These are phyloP conservation scores for Siderastrea siderea DNA, from an alignment of 92 coral and sea anemone species.

Conservation along the genomic window DNA sequence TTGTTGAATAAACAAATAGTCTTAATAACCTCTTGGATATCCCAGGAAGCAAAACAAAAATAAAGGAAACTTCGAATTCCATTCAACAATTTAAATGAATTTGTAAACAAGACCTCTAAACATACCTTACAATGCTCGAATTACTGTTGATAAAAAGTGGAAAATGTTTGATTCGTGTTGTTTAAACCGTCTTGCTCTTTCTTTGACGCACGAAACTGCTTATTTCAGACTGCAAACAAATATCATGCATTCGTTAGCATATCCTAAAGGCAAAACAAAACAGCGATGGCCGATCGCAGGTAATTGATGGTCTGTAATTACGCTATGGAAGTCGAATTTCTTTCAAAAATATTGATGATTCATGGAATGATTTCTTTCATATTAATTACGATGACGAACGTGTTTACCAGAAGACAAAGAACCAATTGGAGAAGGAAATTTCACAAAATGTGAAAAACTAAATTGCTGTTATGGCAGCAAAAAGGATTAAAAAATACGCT, in stretches of 20 bases:
- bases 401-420: neutral
- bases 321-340: neutral
- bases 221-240: neutral
- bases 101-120: neutral
- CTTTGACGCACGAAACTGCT: neutral
- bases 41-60: neutral
- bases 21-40: neutral
- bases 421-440: constrained; percentile 23
- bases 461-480: constrained; percentile 11
- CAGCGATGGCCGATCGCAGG: neutral
- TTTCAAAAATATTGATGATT: constrained; percentile 2
- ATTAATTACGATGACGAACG: neutral
- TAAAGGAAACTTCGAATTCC: too few relatives aligned
- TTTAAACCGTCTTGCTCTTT: too few relatives aligned
- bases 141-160: neutral
- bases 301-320: neutral
- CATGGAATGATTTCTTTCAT: constrained; percentile 2
- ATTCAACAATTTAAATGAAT: neutral
- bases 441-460: neutral
- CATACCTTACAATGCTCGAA: constrained; percentile 4
- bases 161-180: neutral
- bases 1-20: neutral
- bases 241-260: neutral
- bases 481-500: neutral
- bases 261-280: neutral